Percentiles rank a stretch among this genome's conserved stretches.
phyloP scores from a whole-genome alignment of 2,888 invertebrate species.

The Leucophenga maculata region DNA sequence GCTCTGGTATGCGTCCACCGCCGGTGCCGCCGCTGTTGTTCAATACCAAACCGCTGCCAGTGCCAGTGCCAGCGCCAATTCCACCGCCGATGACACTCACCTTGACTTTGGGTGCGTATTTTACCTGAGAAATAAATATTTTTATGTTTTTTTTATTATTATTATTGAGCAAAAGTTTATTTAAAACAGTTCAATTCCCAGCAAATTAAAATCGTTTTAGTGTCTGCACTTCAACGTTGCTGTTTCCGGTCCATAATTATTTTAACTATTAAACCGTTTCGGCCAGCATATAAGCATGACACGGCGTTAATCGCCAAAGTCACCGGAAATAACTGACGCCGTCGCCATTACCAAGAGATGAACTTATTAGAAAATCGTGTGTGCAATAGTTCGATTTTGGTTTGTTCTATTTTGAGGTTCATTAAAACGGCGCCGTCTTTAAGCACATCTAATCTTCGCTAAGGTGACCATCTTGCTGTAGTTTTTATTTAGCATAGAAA shows the following conservation, averaged over 20 bases:
- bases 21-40: background rate
- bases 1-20: constrained; percentile 82
- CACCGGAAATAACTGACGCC: background rate
- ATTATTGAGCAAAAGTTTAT: constrained; percentile 1
- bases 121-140: constrained; percentile 77
- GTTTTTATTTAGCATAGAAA: too few relatives aligned
- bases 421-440: too few relatives aligned
- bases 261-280: background rate
- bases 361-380: too few relatives aligned
- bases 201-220: background rate
- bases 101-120: constrained; percentile 91
- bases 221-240: background rate
- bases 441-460: too few relatives aligned
- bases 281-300: too few relatives aligned
- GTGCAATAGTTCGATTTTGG: too few relatives aligned
- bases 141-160: too few relatives aligned
- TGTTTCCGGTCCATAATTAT: constrained; percentile 20
- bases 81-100: constrained; percentile 77
- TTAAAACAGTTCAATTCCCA: background rate
- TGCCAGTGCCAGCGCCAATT: constrained; percentile 31
- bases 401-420: too few relatives aligned
- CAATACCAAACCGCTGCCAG: background rate
- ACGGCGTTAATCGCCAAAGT: background rate
- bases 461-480: too few relatives aligned
- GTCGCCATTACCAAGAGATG: background rate